Evolutionary conservation across 2,113 vertebrate species (phyloP), one percentile per base, ranked within the genome.

Genomic region (Silurus asotus): DNA sequence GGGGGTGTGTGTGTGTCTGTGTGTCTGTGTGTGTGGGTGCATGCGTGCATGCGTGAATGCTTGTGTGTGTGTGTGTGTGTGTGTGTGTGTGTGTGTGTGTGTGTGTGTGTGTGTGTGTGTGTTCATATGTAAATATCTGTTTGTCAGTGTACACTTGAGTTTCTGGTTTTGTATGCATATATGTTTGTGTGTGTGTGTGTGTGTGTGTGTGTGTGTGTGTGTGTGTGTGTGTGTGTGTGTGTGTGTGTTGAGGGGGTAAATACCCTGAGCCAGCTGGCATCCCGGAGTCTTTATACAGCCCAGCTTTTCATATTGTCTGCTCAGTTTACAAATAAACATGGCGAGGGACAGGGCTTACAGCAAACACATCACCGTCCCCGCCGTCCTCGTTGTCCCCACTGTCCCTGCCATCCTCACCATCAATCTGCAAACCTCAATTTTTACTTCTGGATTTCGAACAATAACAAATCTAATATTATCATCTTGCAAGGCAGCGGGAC

Each of bases 241-340:
- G 55, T 56, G 55, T 13, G 59, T 20, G 59, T 28, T 28, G 77
- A 86, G 80, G 87, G 88, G 88, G 84, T 92, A 87, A 91, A 88
- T 88, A 91, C 90, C 83, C 90, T 90, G 84, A 89, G 88, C 88
- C 91, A 93, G 92, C 92, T 93, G 93, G 93, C 91, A 92, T 88
- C 88, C 89, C 87, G 79, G 90, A 86, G 86, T 90, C 90, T 92
- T 92, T 91, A 86, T 90, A 86, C 89, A 90, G 87, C 88, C 87
- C 88, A 91, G 90, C 87, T 90, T 90, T 91, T 92, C 90, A 93
- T 92, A 91, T 90, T 92, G 89, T 91, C 90, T 93, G 89, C 90
- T 91, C 89, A 88, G 86, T 92, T 92, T 88, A 91, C 90, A 93
- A 91, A 92, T 91, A 92, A 92, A 92, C 91, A 92, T 90, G 88